A percentile compares a stretch with the other conserved stretches of the same genome.
Evolutionary conservation across 2,888 invertebrate genomes (phyloP).

Genomic region (Leucophora obtusa): DNA sequence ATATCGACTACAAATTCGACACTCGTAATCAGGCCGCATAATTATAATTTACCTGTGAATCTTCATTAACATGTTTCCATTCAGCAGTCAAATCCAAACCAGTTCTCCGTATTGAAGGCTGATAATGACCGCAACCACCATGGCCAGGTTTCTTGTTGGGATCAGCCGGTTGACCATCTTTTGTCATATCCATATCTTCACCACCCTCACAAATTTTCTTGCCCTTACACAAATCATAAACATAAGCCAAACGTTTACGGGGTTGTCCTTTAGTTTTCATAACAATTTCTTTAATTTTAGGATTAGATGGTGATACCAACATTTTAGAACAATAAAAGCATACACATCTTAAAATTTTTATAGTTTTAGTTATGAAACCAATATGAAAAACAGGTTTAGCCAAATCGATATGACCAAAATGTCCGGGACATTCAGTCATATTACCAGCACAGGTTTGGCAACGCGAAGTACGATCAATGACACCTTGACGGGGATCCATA

Average conservation of each 20-base stretch:
- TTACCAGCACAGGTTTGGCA: constrained; percentile 98
- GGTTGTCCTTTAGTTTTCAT: constrained; percentile 98
- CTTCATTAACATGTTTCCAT: constrained; percentile 99
- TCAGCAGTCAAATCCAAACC: constrained; percentile 97
- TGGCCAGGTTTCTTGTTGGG: constrained; percentile 83
- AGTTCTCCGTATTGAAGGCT: constrained; percentile 92
- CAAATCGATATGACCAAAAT: constrained; percentile 99
- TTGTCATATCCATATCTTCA: constrained; percentile 96
- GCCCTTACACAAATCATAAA: constrained; percentile 98
- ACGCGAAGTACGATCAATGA: constrained; percentile 94
- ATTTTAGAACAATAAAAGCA: constrained; percentile 99
- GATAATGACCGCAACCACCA: constrained; percentile 98
- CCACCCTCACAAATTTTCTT: constrained; percentile 99
- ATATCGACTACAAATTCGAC: no score
- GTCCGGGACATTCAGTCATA: constrained; percentile 99
- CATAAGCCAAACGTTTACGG: constrained; percentile 94
- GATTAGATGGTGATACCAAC: constrained; percentile 94
- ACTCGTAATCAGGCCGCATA: no score
- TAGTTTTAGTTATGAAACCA: constrained; percentile 97
- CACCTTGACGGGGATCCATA: constrained; percentile 99
- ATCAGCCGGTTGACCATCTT: constrained; percentile 83
- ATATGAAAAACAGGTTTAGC: constrained; percentile 99
- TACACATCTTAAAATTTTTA: constrained; percentile 98
- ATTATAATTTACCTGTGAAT: constrained; percentile 83
- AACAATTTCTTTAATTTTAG: constrained; percentile 82